Base-by-base conservation (phyloP, 2,797 vertebrate species). In the Mallotus villosus region DNA sequence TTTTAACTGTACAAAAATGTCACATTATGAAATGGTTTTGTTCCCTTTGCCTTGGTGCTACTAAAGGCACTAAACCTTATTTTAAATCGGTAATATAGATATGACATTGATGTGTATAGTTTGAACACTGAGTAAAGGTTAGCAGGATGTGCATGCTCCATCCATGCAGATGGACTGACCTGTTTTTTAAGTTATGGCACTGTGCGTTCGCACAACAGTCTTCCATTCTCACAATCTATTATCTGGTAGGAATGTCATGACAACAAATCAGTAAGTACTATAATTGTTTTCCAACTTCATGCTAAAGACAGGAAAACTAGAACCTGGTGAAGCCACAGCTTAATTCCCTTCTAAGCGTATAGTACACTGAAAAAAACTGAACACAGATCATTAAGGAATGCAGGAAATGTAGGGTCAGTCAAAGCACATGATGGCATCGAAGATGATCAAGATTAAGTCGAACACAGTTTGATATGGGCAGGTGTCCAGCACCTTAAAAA, bases 1-100 rank as follows among this genome's bases (percentile, higher is more conserved):
- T 46, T 46, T 46, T 14, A 12, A 67, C 5, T 29, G 11, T 57
- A 32, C 51, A 57, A 25, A 75, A 81, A 68, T 25, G 27, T 60
- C 34, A 32, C 25, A 27, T 46, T 46, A 14, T 46, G 41, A 46
- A 46, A 46, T 41, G 0, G 51, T 77, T 7, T 11, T 73, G 78
- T 83, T 41, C 14, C 53, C 63, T 78, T 59, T 65, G 25, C 69
- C 77, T 70, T 68, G 46, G 41, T 6, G 29, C n/a, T 64, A 55
- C 37, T 46, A 73, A 79, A 89, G 83, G 85, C 88, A 88, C 86
- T 78, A 74, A 71, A 86, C 84, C 81, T 24, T 57, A 41, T 1
- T 21, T 21, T 37, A 2, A 16, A 53, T 21, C 3, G 2, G 41
- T 46, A 75, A 16, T 55, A 72, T 49, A 77, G 24, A 78, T 55